A percentile compares a stretch with the other conserved stretches of the same genome.
Evolutionary conservation across 2,888 invertebrate species (phyloP).

Genomic region (Eupithecia abbreviata): DNA sequence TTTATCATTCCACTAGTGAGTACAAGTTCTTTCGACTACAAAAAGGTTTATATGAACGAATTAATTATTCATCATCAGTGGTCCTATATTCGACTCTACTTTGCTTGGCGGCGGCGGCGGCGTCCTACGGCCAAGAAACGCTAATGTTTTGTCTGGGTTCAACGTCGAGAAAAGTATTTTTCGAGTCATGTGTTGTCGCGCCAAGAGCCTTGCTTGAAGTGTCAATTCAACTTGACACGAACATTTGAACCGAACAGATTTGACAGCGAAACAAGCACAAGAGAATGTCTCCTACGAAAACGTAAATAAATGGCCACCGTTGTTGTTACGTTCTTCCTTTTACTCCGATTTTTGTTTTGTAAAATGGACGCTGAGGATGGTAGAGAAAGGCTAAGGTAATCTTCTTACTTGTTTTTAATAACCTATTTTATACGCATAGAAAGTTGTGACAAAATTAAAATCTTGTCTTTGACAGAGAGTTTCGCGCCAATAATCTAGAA

Average conservation of each 20-base stretch:
- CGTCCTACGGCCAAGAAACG: too few species aligned
- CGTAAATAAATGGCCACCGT: conserved; percentile 83
- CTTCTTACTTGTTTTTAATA: neutral
- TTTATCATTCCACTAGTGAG: too few species aligned
- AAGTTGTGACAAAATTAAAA: conserved; percentile 56
- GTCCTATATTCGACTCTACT: too few species aligned
- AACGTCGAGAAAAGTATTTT: neutral
- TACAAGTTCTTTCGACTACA: too few species aligned
- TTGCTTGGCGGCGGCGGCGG: too few species aligned
- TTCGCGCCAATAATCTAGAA: conserved; percentile 70
- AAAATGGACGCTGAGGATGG: conserved; percentile 77
- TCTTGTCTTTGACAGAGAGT: conserved; percentile 68
- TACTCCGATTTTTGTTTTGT: conserved; percentile 70
- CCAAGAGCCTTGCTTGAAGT: neutral
- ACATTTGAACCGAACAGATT: conserved; percentile 46
- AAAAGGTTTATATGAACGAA: too few species aligned
- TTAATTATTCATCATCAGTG: too few species aligned
- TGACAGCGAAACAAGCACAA: conserved; percentile 65
- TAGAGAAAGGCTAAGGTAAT: conserved; percentile 66
- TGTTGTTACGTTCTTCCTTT: conserved; percentile 77
- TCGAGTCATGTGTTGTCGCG: neutral
- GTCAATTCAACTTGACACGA: conserved; percentile 12
- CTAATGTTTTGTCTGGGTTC: neutral
- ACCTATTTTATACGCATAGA: neutral
- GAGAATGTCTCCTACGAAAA: conserved; percentile 70